These are phyloP conservation scores for Philopedon plagiatum DNA, from an alignment of 2,888 invertebrate genomes.

Conservation along the genomic window DNA sequence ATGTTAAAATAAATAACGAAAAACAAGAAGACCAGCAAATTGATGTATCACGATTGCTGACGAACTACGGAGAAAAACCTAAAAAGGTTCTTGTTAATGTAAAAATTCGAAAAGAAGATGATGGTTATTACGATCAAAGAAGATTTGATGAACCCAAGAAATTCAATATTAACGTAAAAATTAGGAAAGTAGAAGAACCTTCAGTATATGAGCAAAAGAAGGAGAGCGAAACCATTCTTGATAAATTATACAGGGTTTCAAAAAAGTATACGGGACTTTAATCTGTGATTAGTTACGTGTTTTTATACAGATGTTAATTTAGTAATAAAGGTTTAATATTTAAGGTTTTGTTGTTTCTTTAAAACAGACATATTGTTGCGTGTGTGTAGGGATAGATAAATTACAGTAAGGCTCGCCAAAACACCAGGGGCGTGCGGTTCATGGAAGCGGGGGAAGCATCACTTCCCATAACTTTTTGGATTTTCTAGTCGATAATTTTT, in stretches of 20 bases:
- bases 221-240: not conserved
- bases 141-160: not conserved
- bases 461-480: too few relatives aligned
- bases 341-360: too few relatives aligned
- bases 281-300: not conserved
- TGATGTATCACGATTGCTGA: not conserved
- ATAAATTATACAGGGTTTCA: not conserved
- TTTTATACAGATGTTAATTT: not conserved
- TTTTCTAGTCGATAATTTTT: too few relatives aligned
- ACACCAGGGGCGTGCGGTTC: too few relatives aligned
- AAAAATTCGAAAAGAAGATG: not conserved
- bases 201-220: not conserved
- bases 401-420: too few relatives aligned
- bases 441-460: too few relatives aligned
- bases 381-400: too few relatives aligned
- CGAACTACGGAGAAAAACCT: not conserved
- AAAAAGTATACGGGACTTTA: not conserved
- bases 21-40: not conserved
- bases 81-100: not conserved
- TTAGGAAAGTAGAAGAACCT: not conserved
- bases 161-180: not conserved
- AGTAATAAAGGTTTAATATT: too few relatives aligned
- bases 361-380: too few relatives aligned
- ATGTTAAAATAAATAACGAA: not conserved
- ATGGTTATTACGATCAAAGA: not conserved